Conservation (phyloP, 2,888 invertebrate species). For the Yponomeuta malinellus region DNA sequence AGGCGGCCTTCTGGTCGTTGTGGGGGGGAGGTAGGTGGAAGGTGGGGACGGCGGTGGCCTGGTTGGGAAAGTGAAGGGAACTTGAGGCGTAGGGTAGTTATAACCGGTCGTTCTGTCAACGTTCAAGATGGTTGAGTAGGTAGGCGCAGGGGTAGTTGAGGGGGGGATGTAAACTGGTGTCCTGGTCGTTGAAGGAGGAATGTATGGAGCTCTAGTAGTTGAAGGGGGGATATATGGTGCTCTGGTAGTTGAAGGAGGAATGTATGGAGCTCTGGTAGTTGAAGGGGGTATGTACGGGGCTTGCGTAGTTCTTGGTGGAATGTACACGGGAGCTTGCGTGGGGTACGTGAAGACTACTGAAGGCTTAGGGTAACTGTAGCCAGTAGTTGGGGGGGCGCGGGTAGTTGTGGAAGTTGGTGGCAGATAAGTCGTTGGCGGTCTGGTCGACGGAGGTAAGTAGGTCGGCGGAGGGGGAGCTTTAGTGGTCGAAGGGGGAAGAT, state of each 20-base stretch:
- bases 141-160: conserved; percentile 21
- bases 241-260: conserved; percentile 14
- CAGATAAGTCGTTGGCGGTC: conserved; percentile 24
- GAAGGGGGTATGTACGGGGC: conserved; percentile 22
- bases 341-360: conserved; percentile 10
- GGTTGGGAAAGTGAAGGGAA: conserved; percentile 30
- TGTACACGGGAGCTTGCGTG: conserved; percentile 18
- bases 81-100: conserved; percentile 22
- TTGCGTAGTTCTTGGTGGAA: neutral
- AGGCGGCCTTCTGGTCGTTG: conserved; percentile 29
- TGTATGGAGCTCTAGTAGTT: conserved; percentile 16
- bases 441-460: conserved; percentile 23
- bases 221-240: conserved; percentile 12
- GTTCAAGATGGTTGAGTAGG: conserved; percentile 9
- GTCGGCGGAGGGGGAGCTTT: conserved; percentile 16
- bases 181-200: conserved; percentile 22
- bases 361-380: conserved; percentile 13
- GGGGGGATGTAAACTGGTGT: conserved; percentile 20
- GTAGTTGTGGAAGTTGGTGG: conserved; percentile 21
- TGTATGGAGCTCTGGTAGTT: conserved; percentile 17
- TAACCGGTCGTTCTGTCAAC: conserved; percentile 16
- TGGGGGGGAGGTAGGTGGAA: conserved; percentile 28
- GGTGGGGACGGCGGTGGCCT: conserved; percentile 20
- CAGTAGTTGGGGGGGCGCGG: conserved; percentile 15
- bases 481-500: conserved; percentile 6